A percentile compares a stretch with the other conserved stretches of the same genome.
phyloP scores from a whole-genome alignment of 2,113 vertebrate genomes.

The Mesoclemmys tuberculata region DNA sequence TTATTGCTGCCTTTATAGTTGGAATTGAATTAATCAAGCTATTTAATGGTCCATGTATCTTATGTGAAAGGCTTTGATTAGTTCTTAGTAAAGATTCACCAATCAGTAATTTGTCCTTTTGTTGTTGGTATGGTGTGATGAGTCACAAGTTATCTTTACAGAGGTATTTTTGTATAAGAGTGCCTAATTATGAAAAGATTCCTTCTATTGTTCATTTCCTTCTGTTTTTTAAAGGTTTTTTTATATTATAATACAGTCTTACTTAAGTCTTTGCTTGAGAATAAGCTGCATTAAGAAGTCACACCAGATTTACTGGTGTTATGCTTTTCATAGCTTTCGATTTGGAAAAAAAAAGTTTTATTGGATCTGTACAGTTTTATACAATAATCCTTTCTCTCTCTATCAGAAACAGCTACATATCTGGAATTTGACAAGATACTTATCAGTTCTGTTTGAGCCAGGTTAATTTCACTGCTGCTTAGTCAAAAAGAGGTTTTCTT shows the following conservation, averaged over 20 bases:
- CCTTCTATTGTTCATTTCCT: neutral
- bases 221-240: neutral
- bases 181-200: neutral
- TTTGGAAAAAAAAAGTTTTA: neutral
- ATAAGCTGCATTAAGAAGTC: neutral
- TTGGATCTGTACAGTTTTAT: neutral
- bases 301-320: neutral
- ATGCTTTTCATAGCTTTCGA: neutral
- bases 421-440: neutral
- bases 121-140: neutral
- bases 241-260: neutral
- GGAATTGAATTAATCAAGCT: neutral
- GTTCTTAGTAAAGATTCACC: neutral
- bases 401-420: neutral
- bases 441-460: neutral
- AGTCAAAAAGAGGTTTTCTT: neutral
- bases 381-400: neutral
- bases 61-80: slow-evolving; percentile 9
- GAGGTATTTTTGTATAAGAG: neutral
- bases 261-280: neutral
- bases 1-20: neutral
- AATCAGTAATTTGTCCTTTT: neutral
- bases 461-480: neutral
- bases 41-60: neutral
- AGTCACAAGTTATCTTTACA: slow-evolving; percentile 23